Conservation (phyloP, 2,797 vertebrate genomes). For the Myripristis jacobus region DNA sequence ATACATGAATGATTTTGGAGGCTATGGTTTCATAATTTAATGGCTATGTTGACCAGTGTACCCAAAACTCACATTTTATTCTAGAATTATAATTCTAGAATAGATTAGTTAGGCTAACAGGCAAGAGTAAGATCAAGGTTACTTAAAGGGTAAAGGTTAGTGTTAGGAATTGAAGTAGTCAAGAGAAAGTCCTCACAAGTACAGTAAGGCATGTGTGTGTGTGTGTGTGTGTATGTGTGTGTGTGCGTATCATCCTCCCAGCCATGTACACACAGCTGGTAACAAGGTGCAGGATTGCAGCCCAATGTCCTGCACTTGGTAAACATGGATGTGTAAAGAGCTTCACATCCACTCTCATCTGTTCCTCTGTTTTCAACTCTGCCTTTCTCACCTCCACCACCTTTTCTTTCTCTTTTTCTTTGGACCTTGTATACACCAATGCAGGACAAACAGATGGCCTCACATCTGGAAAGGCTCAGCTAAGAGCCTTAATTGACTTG, state of each 20-base stretch:
- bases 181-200: no score
- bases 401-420: constrained; percentile 7
- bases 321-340: constrained; percentile 62
- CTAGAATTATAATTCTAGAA: no score
- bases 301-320: constrained; percentile 59
- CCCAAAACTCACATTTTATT: no score
- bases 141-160: no score
- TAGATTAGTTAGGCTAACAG: no score
- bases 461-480: constrained; percentile 76
- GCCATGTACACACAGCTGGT: constrained; percentile 77
- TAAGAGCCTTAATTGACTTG: constrained; percentile 63
- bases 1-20: no score
- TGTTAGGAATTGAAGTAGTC: constrained; percentile 25
- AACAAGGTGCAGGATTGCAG: constrained; percentile 76
- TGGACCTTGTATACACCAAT: constrained; percentile 41
- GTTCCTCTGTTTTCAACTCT: not conserved
- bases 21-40: no score
- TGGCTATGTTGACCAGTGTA: no score
- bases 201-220: no score
- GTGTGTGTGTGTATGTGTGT: not conserved
- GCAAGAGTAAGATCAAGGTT: no score
- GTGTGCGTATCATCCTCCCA: constrained; percentile 32
- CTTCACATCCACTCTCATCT: not conserved
- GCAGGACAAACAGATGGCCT: constrained; percentile 76
- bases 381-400: constrained; percentile 22